Conservation (phyloP, 2,113 vertebrate genomes). For the Edolisoma coerulescens region DNA sequence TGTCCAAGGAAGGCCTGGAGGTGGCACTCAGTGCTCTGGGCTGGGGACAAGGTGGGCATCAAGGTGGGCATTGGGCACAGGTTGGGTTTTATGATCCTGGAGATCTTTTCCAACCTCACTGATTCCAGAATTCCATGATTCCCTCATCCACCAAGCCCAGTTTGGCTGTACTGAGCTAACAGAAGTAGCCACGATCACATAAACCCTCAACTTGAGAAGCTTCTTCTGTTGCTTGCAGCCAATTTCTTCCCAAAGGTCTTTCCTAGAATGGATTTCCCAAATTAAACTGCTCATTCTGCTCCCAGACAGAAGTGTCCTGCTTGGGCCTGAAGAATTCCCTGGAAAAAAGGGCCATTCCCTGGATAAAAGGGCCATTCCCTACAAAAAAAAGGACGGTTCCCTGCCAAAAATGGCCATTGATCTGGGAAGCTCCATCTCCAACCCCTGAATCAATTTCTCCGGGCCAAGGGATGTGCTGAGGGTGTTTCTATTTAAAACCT, state of each 20-base stretch:
- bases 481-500: slow-evolving; percentile 26
- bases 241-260: accelerated
- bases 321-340: neutral
- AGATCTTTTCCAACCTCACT: neutral
- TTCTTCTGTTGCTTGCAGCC: neutral
- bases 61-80: neutral
- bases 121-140: neutral
- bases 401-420: neutral
- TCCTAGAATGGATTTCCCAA: neutral
- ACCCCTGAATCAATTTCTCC: neutral
- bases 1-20: neutral
- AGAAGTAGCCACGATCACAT: neutral
- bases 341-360: neutral
- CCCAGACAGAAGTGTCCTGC: too few species aligned
- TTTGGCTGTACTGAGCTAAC: neutral
- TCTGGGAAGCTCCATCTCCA: neutral
- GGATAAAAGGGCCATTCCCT: neutral
- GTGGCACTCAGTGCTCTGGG: neutral
- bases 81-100: neutral
- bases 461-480: neutral
- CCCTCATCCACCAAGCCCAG: too few species aligned
- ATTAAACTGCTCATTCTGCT: neutral
- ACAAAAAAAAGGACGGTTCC: neutral
- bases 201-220: neutral
- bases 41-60: neutral